Evolutionary conservation across 2,888 invertebrate genomes (phyloP).

Genomic region (Brachylomia viminalis): DNA sequence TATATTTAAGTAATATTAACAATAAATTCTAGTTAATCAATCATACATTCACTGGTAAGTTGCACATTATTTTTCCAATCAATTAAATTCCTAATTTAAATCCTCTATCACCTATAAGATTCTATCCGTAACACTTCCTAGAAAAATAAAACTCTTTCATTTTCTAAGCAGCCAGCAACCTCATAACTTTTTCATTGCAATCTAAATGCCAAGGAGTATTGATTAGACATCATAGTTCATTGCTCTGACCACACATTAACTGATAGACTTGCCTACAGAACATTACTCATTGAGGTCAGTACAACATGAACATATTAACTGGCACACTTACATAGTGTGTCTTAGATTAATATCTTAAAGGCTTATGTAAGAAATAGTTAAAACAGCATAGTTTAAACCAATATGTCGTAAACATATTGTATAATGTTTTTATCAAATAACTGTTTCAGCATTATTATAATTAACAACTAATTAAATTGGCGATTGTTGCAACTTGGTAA

Average conservation of each 20-base stretch:
- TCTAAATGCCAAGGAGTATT: slow-evolving; percentile 72
- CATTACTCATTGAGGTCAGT: slow-evolving; percentile 62
- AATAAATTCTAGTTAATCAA: neutral
- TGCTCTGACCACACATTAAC: slow-evolving; percentile 56
- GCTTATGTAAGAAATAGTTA: slow-evolving; percentile 29
- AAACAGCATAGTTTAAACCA: slow-evolving; percentile 3
- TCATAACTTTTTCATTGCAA: slow-evolving; percentile 58
- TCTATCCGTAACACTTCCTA: neutral
- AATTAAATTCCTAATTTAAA: neutral
- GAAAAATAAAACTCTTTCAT: neutral
- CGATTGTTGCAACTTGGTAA: neutral
- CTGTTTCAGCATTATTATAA: neutral
- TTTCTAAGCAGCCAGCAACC: slow-evolving; percentile 24
- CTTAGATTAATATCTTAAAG: slow-evolving; percentile 42
- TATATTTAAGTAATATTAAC: neutral
- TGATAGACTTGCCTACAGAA: slow-evolving; percentile 20
- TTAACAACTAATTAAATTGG: neutral
- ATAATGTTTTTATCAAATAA: slow-evolving; percentile 8
- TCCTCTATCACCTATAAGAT: neutral
- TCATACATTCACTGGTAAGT: neutral
- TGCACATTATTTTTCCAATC: neutral
- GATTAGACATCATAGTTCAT: slow-evolving; percentile 75
- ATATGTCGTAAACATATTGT: slow-evolving; percentile 37
- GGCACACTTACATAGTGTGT: slow-evolving; percentile 32
- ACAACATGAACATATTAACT: slow-evolving; percentile 30